Evolutionary conservation across 2,113 vertebrate species (phyloP).

Genomic region (Microcebus tavaratra): DNA sequence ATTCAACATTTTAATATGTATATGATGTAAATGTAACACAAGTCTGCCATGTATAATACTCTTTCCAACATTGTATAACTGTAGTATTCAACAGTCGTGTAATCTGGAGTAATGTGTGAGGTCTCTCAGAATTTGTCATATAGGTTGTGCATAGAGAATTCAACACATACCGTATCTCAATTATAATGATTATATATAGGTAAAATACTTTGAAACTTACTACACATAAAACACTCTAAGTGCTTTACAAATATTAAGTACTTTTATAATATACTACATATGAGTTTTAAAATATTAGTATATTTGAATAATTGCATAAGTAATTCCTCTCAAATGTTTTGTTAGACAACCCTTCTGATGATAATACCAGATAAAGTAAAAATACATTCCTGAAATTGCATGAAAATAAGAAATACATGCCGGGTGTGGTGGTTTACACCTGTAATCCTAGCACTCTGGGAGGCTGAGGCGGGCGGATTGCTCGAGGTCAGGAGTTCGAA

Average conservation of each 20-base stretch:
- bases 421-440: too few relatives aligned
- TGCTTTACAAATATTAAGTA: background rate
- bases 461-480: too few relatives aligned
- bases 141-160: background rate
- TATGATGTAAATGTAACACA: background rate
- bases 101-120: background rate
- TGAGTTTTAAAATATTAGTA: background rate
- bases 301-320: background rate
- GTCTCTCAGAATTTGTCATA: background rate
- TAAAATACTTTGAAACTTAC: background rate
- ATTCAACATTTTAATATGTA: background rate
- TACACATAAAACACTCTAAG: background rate
- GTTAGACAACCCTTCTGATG: background rate
- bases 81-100: background rate
- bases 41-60: background rate
- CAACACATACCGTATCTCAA: background rate
- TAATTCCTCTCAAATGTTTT: background rate
- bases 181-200: background rate
- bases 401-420: background rate
- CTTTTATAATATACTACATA: background rate
- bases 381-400: background rate
- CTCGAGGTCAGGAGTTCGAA: too few relatives aligned
- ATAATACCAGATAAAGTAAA: background rate
- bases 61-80: background rate
- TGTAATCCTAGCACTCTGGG: too few relatives aligned